phyloP scores from a whole-genome alignment of 1,140 invertebrate species.

The Conopomorpha cramerella region DNA sequence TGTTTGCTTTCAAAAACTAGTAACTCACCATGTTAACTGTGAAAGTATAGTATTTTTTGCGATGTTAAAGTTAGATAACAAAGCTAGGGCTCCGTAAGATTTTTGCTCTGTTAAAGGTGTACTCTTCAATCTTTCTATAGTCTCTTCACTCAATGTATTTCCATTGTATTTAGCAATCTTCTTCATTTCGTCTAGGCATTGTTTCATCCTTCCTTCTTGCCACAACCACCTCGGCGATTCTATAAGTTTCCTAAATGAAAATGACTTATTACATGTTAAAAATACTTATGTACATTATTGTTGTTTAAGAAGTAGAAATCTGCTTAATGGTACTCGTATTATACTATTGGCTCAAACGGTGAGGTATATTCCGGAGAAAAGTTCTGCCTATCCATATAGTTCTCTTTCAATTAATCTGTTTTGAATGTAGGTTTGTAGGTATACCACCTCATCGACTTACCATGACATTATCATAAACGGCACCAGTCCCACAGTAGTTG shows the following conservation, averaged over 20 bases:
- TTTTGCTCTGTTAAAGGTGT: too few species aligned
- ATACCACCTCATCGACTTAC: constrained; percentile 12
- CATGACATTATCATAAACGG: constrained; percentile 34
- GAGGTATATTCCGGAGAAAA: too few species aligned
- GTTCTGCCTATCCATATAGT: not conserved
- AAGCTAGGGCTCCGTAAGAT: too few species aligned
- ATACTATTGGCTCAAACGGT: too few species aligned
- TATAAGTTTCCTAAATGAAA: constrained; percentile 55
- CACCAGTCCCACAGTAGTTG: constrained; percentile 44
- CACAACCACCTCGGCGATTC: constrained; percentile 71
- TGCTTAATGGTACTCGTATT: not conserved
- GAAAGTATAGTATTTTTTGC: too few species aligned
- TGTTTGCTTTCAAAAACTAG: too few species aligned
- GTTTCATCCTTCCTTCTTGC: constrained; percentile 60
- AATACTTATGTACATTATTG: not conserved
- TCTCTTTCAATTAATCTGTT: not conserved
- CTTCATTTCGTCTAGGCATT: constrained; percentile 62
- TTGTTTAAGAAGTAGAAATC: not conserved
- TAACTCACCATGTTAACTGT: too few species aligned
- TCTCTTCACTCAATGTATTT: constrained; percentile 43
- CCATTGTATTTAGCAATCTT: constrained; percentile 70
- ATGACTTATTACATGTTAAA: not conserved
- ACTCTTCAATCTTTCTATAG: too few species aligned
- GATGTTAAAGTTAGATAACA: too few species aligned
- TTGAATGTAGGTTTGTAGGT: not conserved